These are phyloP conservation scores for Pherbina coryleti DNA, from an alignment of 2,888 invertebrate genomes.

Conservation along the genomic window DNA sequence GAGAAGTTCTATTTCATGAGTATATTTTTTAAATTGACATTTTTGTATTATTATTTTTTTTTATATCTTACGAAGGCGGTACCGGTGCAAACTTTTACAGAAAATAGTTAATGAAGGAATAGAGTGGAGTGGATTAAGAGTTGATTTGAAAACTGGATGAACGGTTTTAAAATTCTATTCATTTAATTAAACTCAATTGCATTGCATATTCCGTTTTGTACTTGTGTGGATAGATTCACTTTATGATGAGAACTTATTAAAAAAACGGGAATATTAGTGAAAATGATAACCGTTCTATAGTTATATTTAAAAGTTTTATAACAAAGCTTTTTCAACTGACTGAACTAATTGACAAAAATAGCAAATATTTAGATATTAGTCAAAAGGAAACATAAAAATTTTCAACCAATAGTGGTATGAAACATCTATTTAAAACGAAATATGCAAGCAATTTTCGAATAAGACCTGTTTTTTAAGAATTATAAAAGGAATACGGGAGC, in stretches of 20 bases:
- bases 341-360: too few relatives aligned
- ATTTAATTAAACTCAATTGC: constrained; percentile 4
- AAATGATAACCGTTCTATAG: too few relatives aligned
- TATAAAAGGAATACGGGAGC: constrained; percentile 14
- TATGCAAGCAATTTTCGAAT: constrained; percentile 31
- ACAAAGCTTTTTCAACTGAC: too few relatives aligned
- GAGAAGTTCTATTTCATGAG: constrained; percentile 65
- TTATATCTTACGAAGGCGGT: constrained; percentile 58
- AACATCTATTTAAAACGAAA: neutral
- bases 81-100: constrained; percentile 61
- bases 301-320: too few relatives aligned
- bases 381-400: too few relatives aligned
- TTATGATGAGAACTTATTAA: too few relatives aligned
- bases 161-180: neutral
- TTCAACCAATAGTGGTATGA: neutral
- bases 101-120: constrained; percentile 30
- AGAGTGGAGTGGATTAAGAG: neutral
- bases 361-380: too few relatives aligned
- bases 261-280: too few relatives aligned
- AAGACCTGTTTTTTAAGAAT: constrained; percentile 20
- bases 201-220: constrained; percentile 37
- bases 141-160: neutral
- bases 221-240: too few relatives aligned
- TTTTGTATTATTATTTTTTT: too few relatives aligned
- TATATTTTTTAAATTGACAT: neutral